Percentiles rank a stretch among this genome's conserved stretches.
These are phyloP conservation scores for Spermophilus dauricus DNA, from an alignment of 2,113 vertebrate genomes.

Conservation along the genomic window DNA sequence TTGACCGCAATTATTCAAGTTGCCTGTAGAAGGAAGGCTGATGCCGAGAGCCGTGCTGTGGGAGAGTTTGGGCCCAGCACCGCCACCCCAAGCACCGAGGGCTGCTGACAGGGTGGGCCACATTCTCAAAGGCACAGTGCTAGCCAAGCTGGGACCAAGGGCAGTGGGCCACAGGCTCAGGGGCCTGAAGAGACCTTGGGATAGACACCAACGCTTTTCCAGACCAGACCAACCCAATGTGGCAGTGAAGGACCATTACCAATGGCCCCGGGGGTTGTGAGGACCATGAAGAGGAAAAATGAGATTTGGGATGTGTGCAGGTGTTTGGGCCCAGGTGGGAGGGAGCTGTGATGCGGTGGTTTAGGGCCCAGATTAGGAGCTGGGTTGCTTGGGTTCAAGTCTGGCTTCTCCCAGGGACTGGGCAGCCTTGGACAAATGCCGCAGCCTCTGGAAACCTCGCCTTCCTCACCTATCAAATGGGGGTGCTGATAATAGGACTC, in stretches of 20 bases:
- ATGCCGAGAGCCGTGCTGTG: rapidly evolving
- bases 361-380: not conserved
- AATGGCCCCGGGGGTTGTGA: not conserved
- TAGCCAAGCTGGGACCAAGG: not conserved
- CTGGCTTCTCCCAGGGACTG: not conserved
- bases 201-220: not conserved
- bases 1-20: not conserved
- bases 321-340: not conserved
- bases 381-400: not conserved
- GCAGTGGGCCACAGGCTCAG: not conserved
- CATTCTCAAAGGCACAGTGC: not conserved
- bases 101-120: rapidly evolving
- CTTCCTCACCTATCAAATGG: not conserved
- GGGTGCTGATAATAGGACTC: not conserved
- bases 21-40: rapidly evolving
- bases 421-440: not conserved
- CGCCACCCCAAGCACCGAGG: rapidly evolving
- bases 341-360: too few relatives aligned
- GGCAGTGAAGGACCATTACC: not conserved
- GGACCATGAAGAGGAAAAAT: not conserved
- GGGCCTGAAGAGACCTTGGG: not conserved
- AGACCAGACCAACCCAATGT: not conserved
- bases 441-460: not conserved
- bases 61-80: too few relatives aligned
- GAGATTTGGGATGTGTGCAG: not conserved